Evolutionary conservation across 2,888 invertebrate genomes (phyloP), one percentile per base, ranked within the genome.

Genomic region (Ophion slaviceki): DNA sequence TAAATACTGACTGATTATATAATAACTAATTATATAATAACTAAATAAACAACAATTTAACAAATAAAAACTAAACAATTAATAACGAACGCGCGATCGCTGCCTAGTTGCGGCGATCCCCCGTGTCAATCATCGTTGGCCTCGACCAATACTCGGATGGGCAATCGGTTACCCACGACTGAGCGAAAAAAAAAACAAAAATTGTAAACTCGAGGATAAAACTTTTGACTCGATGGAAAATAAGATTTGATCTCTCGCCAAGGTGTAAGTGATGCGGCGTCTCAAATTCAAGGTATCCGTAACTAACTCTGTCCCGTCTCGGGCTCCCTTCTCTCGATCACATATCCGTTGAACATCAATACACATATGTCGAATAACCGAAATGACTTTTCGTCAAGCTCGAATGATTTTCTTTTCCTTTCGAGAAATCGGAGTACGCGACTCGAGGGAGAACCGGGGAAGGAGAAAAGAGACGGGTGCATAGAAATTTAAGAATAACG

Each of bases 311-410:
- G n/a, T 20, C 36, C 24, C 20, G 45, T 20, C 28, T 47, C 53
- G 4, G 1, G 40, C 45, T 20, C 14, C 10, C 14, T 70, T 47
- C 57, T 10, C 7, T 71, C 53, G 32, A 68, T 47, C 57, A 57
- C 32, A 10, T 17, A 68, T 47, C 70, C 28, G 20, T 67, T 20
- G 40, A 20, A 68, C 28, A 53, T 70, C 4, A 20, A 75, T 75
- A 62, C 24, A 45, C 45, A 53, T 24, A 71, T 36, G 32, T 62
- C 57, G 61, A 80, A 71, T 47, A 59, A 32, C 59, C 53, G 84
- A 85, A 81, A 85, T 85, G 84, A 85, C 77, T 85, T 85, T 81
- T 85, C 57, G 77, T 78, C 78, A 67, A 68, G 40, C 64, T 81
- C 62, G 57, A 66, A 17, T 67, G 74, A n/a, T 14, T 36, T 78